These are phyloP conservation scores for Drosophila guanche DNA, from an alignment of 1,140 invertebrate genomes.

Conservation along the genomic window DNA sequence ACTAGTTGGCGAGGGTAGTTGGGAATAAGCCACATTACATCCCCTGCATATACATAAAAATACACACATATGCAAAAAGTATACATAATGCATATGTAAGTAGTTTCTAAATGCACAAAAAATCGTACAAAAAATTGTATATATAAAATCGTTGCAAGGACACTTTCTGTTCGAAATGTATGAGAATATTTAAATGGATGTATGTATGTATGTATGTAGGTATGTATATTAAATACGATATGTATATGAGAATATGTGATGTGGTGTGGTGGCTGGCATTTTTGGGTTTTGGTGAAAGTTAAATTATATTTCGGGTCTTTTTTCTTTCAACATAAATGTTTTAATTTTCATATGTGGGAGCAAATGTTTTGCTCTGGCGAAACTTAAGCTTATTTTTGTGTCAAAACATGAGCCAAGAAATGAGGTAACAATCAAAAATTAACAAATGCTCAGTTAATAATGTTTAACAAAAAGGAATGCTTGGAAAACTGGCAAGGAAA, in stretches of 20 bases:
- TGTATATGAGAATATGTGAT: constrained; percentile 1
- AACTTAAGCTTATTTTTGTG: too few relatives aligned
- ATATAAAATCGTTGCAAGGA: constrained; percentile 26
- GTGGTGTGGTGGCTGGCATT: neutral
- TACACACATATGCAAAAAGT: neutral
- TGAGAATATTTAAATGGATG: neutral
- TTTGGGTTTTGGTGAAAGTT: neutral
- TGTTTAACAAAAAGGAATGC: constrained; percentile 1
- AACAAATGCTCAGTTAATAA: neutral
- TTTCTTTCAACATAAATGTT: too few relatives aligned
- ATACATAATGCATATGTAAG: constrained; percentile 1
- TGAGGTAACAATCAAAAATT: neutral
- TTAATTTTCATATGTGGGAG: too few relatives aligned
- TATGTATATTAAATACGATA: neutral
- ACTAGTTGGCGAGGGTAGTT: too few relatives aligned
- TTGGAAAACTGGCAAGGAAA: too few relatives aligned
- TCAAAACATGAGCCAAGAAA: neutral
- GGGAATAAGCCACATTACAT: too few relatives aligned
- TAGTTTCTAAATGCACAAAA: constrained; percentile 1
- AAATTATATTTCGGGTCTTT: too few relatives aligned
- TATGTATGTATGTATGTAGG: neutral
- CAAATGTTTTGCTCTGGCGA: too few relatives aligned
- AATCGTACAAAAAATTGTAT: constrained; percentile 7
- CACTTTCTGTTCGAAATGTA: constrained; percentile 8
- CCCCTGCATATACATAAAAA: too few relatives aligned